Evolutionary conservation across 2,888 invertebrate genomes (phyloP), one percentile per base, ranked within the genome.

Genomic region (Hybos culiciformis): DNA sequence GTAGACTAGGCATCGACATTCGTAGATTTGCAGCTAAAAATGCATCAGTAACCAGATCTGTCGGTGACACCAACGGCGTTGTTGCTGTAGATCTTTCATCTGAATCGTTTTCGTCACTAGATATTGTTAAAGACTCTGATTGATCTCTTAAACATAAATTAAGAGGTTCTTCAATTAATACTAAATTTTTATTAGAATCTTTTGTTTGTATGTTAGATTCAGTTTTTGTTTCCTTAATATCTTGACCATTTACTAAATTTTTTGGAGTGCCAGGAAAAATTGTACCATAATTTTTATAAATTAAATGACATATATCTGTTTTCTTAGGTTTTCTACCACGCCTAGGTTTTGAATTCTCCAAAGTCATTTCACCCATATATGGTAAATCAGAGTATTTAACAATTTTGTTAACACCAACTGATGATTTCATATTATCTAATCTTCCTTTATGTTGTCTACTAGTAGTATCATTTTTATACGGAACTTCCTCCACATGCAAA

Each of bases 291-390:
- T 90, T 90, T 60, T 90, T 90, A 57, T 90, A 88, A 51, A 90
- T 90, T 34, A 90, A 68, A 57, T 90, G 90, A 51, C 90, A 90
- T 51, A 91, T 91, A 57, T 90, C 90, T 0, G 90, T 87, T 62
- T 91, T 90, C 59, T 90, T 90, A 0, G 90, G 91, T 57, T 91
- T 91, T 15, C 90, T 71, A 0, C 90, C 90, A 47, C 91, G 71
- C 29, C 88, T 68, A 0, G 90, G 90, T 53, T 87, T 84, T 12
- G 83, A 83, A 63, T 90, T 86, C 58, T 88, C 87, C 42, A 90
- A 63, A 0, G 88, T 88, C 72, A 90, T 87, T 61, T 90, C 90
- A 0, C 90, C 90, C 88, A 90, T 90, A 63, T 88, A 90, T 0
- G 90, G 90, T 37, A 90, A 66, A 56, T 90, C 87, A 36, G 83